Percentiles rank a stretch among this genome's conserved stretches.
Conservation (phyloP, 2,797 vertebrate species). For the Rousettus madagascariensis region DNA sequence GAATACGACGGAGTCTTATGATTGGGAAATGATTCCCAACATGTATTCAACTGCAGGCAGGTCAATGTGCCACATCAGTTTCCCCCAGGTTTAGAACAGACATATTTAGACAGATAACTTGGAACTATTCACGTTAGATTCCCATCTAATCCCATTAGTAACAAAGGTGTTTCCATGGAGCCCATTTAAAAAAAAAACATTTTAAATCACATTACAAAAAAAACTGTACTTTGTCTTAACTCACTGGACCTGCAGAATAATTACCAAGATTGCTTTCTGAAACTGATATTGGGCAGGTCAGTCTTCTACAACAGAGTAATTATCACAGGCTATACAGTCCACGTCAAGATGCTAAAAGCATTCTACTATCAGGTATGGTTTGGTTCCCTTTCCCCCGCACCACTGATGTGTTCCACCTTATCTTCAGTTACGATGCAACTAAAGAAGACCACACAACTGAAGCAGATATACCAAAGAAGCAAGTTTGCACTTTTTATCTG, state of each 20-base stretch:
- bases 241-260: constrained; percentile 64
- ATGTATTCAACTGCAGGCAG: constrained; percentile 75
- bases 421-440: constrained; percentile 80
- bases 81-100: constrained; percentile 74
- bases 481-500: constrained; percentile 84
- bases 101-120: constrained; percentile 69
- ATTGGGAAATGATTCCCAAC: constrained; percentile 75
- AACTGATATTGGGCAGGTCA: constrained; percentile 73
- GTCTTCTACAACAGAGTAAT: constrained; percentile 58
- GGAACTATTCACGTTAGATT: constrained; percentile 71
- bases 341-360: constrained; percentile 74
- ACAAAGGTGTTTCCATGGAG: constrained; percentile 72
- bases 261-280: constrained; percentile 66
- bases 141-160: constrained; percentile 71
- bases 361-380: constrained; percentile 65
- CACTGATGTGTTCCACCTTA: constrained; percentile 72
- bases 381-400: constrained; percentile 82
- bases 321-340: constrained; percentile 43
- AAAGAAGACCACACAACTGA: constrained; percentile 83
- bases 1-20: constrained; percentile 78
- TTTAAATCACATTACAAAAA: constrained; percentile 66
- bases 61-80: constrained; percentile 71
- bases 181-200: constrained; percentile 41
- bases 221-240: constrained; percentile 35
- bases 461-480: constrained; percentile 81